Percentiles rank a stretch among this genome's conserved stretches.
Evolutionary conservation across 2,797 vertebrate species (phyloP).

Genomic region (Oreortyx pictus): DNA sequence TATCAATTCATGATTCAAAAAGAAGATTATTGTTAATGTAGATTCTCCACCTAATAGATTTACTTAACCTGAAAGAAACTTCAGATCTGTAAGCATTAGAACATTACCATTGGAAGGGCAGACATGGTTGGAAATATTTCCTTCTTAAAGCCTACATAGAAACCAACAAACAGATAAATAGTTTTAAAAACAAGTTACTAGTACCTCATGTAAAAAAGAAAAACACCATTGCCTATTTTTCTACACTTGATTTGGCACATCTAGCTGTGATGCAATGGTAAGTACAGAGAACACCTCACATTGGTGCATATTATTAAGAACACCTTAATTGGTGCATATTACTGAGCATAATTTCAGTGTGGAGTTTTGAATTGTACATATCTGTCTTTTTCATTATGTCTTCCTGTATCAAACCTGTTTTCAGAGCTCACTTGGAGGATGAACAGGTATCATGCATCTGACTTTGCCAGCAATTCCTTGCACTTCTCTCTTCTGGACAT

Average conservation of each 20-base stretch:
- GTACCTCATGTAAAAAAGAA: not conserved
- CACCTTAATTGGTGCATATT: too few relatives aligned
- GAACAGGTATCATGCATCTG: not conserved
- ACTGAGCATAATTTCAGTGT: not conserved
- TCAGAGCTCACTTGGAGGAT: not conserved
- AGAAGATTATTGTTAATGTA: not conserved
- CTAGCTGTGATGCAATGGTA: not conserved
- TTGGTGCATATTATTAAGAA: too few relatives aligned
- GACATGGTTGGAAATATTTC: not conserved
- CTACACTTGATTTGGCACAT: not conserved
- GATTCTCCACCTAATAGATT: not conserved
- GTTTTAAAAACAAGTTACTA: not conserved
- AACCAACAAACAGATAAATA: not conserved
- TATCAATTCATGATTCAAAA: not conserved
- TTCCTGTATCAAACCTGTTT: not conserved
- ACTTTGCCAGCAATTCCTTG: not conserved
- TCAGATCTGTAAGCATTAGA: not conserved
- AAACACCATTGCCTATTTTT: not conserved
- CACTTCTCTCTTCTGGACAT: not conserved
- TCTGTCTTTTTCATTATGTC: not conserved
- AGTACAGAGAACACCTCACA: not conserved
- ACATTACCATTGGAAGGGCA: not conserved
- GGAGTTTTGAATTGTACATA: not conserved
- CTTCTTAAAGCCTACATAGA: not conserved
- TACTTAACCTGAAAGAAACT: not conserved